Conservation (phyloP, 2,113 vertebrate species). For the Calcarius ornatus region DNA sequence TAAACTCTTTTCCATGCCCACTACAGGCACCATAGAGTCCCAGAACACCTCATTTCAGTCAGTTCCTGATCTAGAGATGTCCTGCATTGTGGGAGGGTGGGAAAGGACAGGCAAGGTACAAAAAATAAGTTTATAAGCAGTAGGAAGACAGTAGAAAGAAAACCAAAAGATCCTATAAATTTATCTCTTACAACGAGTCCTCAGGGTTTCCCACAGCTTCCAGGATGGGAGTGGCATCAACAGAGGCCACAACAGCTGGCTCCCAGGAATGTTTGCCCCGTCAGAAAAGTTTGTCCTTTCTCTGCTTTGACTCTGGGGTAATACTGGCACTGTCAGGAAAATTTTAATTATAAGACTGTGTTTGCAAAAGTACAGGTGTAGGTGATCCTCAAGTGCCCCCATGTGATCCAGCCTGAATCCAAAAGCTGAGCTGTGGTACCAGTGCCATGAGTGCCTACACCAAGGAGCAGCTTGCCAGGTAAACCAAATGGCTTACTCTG, state of each 20-base stretch:
- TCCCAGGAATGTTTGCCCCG: background rate
- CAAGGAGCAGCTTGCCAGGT: background rate
- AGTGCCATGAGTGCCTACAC: fast-evolving
- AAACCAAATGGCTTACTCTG: background rate
- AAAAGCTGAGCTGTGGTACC: background rate
- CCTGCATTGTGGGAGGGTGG: background rate
- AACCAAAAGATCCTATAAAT: background rate
- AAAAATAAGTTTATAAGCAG: background rate
- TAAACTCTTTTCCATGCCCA: background rate
- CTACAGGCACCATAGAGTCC: background rate
- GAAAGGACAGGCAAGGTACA: background rate
- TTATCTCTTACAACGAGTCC: background rate
- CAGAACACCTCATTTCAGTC: background rate
- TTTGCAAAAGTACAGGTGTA: background rate
- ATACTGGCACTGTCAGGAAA: background rate
- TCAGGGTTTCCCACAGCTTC: background rate
- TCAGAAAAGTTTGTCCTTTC: background rate
- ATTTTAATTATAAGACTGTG: background rate
- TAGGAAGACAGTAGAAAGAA: background rate
- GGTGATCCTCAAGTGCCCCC: no score
- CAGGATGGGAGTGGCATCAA: background rate
- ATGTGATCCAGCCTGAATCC: background rate
- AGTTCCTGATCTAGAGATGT: background rate
- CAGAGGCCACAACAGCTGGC: background rate
- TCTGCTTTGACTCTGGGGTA: background rate